These are phyloP conservation scores for Steinernema carpocapsae DNA, from an alignment of 2,888 invertebrate genomes.

Conservation along the genomic window DNA sequence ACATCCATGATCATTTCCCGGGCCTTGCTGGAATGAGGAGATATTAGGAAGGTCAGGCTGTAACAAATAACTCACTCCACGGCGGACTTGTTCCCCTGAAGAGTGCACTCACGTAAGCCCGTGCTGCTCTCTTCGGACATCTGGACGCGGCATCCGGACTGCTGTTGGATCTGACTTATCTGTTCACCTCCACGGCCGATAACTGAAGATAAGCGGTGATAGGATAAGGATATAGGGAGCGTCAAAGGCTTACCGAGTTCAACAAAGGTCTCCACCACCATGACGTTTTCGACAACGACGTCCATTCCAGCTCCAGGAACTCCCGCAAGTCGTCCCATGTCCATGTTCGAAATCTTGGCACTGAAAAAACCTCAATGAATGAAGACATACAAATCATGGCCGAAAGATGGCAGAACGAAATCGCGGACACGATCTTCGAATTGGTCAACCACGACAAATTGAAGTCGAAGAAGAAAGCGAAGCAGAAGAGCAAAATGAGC, in stretches of 20 bases:
- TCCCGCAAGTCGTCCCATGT: constrained; percentile 2
- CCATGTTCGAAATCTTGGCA: constrained; percentile 7
- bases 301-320: constrained; percentile 27
- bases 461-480: too few relatives aligned
- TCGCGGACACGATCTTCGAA: too few relatives aligned
- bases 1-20: constrained; percentile 79
- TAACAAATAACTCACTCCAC: constrained; percentile 47
- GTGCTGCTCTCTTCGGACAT: constrained; percentile 78
- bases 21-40: constrained; percentile 75
- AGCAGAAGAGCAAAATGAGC: too few relatives aligned
- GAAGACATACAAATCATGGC: too few relatives aligned
- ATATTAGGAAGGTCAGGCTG: background rate
- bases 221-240: background rate
- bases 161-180: constrained; percentile 88
- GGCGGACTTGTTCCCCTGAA: constrained; percentile 53
- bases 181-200: constrained; percentile 96
- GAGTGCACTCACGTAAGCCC: constrained; percentile 56
- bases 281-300: constrained; percentile 53
- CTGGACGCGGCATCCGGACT: constrained; percentile 94
- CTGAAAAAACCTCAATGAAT: background rate
- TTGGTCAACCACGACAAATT: too few relatives aligned
- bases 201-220: constrained; percentile 74
- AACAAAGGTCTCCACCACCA: constrained; percentile 64
- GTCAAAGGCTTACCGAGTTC: constrained; percentile 62
- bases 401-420: too few relatives aligned